Conservation (phyloP, 1,140 invertebrate genomes). For the Leptinotarsa lineolata region DNA sequence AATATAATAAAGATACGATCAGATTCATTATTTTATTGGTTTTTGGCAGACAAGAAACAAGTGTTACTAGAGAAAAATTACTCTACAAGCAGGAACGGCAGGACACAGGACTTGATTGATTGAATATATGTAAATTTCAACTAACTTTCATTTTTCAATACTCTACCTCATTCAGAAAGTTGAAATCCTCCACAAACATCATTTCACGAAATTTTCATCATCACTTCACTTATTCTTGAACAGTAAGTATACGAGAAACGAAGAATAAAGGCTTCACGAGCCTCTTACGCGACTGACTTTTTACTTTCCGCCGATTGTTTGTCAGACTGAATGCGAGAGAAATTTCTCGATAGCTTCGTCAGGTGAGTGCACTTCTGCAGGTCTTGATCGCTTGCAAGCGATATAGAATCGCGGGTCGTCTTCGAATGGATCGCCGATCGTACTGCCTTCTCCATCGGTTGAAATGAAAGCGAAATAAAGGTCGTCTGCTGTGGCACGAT, state of each 20-base stretch:
- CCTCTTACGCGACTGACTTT: neutral
- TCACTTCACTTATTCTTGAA: neutral
- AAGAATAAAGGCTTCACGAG: neutral
- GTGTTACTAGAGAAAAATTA: too few species aligned
- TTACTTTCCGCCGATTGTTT: neutral
- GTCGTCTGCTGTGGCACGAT: neutral
- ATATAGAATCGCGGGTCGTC: neutral
- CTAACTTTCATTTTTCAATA: neutral
- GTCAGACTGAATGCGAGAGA: neutral
- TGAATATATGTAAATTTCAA: neutral
- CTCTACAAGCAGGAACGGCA: too few species aligned
- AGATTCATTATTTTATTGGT: too few species aligned
- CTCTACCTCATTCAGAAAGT: neutral
- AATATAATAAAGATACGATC: too few species aligned
- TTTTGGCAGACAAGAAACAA: too few species aligned
- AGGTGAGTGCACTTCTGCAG: slow-evolving; percentile 5
- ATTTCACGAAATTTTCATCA: slow-evolving; percentile 9
- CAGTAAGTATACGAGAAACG: slow-evolving; percentile 7
- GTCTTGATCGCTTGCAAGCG: neutral
- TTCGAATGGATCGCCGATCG: neutral
- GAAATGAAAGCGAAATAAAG: neutral
- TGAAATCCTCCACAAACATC: slow-evolving; percentile 7
- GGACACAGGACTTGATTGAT: neutral
- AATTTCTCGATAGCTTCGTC: slow-evolving; percentile 10
- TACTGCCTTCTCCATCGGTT: neutral